Evolutionary conservation across 2,888 invertebrate genomes (phyloP).

Genomic region (Zygothrica quintamaculata): DNA sequence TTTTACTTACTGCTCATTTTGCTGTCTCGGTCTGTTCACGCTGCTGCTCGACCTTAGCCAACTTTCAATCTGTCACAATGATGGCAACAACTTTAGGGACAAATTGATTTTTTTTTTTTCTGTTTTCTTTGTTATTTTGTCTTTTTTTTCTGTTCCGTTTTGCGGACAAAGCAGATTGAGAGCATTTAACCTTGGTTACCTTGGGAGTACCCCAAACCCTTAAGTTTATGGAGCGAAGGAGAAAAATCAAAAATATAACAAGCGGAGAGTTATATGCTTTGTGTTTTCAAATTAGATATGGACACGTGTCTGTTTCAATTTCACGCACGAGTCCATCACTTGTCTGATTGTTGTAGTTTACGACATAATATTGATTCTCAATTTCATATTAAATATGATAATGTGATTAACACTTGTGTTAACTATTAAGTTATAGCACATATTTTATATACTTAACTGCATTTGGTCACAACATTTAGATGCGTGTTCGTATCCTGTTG

Average conservation of each 20-base stretch:
- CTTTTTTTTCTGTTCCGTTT: constrained; percentile 50
- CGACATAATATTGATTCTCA: no score
- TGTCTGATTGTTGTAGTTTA: neutral
- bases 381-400: no score
- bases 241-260: constrained; percentile 37
- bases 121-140: no score
- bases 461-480: neutral
- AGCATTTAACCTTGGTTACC: constrained; percentile 58
- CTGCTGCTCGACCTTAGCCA: constrained; percentile 32
- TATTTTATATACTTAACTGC: neutral
- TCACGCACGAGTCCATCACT: no score
- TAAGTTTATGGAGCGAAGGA: neutral
- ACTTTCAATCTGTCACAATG: constrained; percentile 17
- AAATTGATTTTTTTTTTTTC: constrained; percentile 64
- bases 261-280: neutral
- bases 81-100: constrained; percentile 21
- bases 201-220: constrained; percentile 10
- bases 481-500: neutral
- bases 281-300: neutral
- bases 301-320: neutral
- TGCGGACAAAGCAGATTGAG: constrained; percentile 50
- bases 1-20: neutral
- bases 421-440: no score
- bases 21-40: constrained; percentile 12
- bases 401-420: no score